A percentile compares a stretch with the other conserved stretches of the same genome.
phyloP scores from a whole-genome alignment of 2,797 vertebrate genomes.

The Ctenochaetus hawaiiensis region DNA sequence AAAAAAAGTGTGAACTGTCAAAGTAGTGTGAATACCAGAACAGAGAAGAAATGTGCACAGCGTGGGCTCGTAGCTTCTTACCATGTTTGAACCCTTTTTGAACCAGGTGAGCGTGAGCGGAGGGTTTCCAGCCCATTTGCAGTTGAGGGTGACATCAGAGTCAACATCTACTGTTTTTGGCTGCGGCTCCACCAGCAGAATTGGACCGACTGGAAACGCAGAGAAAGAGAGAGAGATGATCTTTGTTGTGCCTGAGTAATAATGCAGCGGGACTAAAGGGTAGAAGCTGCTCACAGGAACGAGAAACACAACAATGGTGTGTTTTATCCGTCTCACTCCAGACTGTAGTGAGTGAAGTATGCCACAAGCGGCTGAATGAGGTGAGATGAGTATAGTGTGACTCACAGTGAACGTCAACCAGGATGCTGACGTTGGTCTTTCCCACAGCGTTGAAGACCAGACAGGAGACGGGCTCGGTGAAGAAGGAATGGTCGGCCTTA shows the following conservation, averaged over 20 bases:
- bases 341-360: slow-evolving; percentile 30
- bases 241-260: slow-evolving; percentile 47
- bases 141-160: slow-evolving; percentile 93
- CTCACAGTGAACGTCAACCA: slow-evolving; percentile 98
- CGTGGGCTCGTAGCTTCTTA: slow-evolving; percentile 68
- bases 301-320: slow-evolving; percentile 12
- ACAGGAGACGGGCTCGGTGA: slow-evolving; percentile 97
- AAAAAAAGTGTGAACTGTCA: slow-evolving; percentile 8
- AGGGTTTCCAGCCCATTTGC: slow-evolving; percentile 95
- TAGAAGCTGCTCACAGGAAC: slow-evolving; percentile 22
- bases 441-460: slow-evolving; percentile 95
- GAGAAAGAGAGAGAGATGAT: slow-evolving; percentile 17
- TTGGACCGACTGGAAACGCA: slow-evolving; percentile 89
- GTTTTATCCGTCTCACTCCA: slow-evolving; percentile 43
- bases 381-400: slow-evolving; percentile 40
- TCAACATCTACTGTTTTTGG: slow-evolving; percentile 92
- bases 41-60: background rate
- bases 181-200: slow-evolving; percentile 94
- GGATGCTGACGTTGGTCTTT: slow-evolving; percentile 96
- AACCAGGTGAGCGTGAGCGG: slow-evolving; percentile 97
- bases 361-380: slow-evolving; percentile 4
- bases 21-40: slow-evolving; percentile 16
- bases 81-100: slow-evolving; percentile 97
- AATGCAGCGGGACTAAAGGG: slow-evolving; percentile 13
- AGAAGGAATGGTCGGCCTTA: slow-evolving; percentile 95